Percentiles rank a stretch among this genome's conserved stretches.
Conservation (phyloP, 2,797 vertebrate species). For the Podargus strigoides region DNA sequence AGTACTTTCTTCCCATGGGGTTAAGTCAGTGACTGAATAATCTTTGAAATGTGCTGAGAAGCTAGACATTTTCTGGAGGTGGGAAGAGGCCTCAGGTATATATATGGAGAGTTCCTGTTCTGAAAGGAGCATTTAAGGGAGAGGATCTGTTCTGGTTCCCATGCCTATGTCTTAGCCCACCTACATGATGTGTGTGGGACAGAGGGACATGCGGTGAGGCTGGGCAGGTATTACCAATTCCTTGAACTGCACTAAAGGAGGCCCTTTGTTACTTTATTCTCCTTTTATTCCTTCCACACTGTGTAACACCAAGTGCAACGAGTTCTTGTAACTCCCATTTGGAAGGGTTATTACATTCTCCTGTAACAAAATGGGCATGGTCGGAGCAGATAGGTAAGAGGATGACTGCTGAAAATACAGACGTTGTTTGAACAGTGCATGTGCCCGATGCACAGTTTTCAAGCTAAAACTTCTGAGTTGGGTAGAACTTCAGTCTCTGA, state of each 20-base stretch:
- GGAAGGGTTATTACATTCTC: background rate
- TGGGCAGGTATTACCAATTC: background rate
- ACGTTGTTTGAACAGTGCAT: accelerated
- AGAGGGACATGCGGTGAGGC: background rate
- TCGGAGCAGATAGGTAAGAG: background rate
- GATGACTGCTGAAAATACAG: background rate
- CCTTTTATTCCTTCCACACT: background rate
- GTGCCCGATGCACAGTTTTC: background rate
- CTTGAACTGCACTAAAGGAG: background rate
- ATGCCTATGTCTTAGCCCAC: background rate
- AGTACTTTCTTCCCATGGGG: background rate
- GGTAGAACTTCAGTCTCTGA: background rate
- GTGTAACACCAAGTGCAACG: accelerated
- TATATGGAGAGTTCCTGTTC: background rate
- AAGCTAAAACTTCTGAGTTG: background rate
- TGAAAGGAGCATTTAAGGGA: background rate
- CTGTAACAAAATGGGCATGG: background rate
- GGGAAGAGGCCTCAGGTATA: background rate
- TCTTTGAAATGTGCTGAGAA: background rate
- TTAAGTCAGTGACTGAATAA: background rate
- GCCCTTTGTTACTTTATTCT: background rate
- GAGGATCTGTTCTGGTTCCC: background rate
- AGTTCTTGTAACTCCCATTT: background rate
- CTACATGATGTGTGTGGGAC: background rate
- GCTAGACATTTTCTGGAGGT: background rate